phyloP scores from a whole-genome alignment of 1,140 invertebrate species.

The Pygmarrhopalites habei region DNA sequence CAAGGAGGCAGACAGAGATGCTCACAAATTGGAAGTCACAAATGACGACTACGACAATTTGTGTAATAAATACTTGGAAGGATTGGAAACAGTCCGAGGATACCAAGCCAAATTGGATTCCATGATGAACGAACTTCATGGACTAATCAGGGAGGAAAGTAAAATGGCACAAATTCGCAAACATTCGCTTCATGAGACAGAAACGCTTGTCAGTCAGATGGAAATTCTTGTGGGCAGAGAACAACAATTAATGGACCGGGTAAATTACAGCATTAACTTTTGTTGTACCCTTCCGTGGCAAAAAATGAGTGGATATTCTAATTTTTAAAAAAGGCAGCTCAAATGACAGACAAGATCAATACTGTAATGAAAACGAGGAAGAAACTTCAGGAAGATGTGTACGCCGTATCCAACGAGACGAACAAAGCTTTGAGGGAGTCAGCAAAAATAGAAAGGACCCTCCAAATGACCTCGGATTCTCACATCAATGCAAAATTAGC shows the following conservation, averaged over 20 bases:
- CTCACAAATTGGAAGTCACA: slow-evolving; percentile 27
- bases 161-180: slow-evolving; percentile 21
- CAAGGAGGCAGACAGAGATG: slow-evolving; percentile 35
- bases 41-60: slow-evolving; percentile 19
- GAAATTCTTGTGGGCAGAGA: slow-evolving; percentile 20
- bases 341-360: slow-evolving; percentile 25
- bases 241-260: slow-evolving; percentile 24
- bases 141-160: slow-evolving; percentile 22
- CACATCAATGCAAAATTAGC: slow-evolving; percentile 33
- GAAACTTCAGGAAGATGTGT: slow-evolving; percentile 28
- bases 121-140: slow-evolving; percentile 8
- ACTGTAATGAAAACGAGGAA: slow-evolving; percentile 9
- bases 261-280: slow-evolving; percentile 7
- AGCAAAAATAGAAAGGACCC: slow-evolving; percentile 24
- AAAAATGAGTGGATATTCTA: not conserved
- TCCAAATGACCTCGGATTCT: slow-evolving; percentile 23
- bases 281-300: not conserved
- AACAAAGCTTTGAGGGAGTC: slow-evolving; percentile 25
- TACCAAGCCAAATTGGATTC: slow-evolving; percentile 24
- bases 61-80: slow-evolving; percentile 20
- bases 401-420: slow-evolving; percentile 24
- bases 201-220: slow-evolving; percentile 21
- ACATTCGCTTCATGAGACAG: slow-evolving; percentile 14
- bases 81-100: slow-evolving; percentile 15
- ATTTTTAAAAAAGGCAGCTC: slow-evolving; percentile 1